Conservation (phyloP, 2,888 invertebrate genomes). For the Shargacucullia verbasci region DNA sequence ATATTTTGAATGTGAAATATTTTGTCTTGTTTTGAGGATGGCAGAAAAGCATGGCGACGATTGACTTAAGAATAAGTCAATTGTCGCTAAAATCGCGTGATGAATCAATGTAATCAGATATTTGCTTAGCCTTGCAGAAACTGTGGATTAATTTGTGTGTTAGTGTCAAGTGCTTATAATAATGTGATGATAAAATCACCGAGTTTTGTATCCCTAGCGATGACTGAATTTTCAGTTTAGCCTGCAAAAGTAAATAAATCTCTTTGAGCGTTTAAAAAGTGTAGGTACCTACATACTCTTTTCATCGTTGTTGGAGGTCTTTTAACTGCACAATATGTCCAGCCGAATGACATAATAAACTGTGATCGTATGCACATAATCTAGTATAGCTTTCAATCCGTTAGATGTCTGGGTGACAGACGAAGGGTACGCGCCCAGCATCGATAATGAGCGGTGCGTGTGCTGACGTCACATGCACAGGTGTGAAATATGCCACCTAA, state of each 20-base stretch:
- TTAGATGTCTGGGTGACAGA: conserved; percentile 42
- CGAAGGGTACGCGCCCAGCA: conserved; percentile 30
- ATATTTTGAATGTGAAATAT: conserved; percentile 41
- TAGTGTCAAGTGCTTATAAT: no score
- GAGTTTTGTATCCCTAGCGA: no score
- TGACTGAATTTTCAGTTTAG: no score
- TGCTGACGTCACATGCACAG: conserved; percentile 39
- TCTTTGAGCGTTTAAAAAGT: no score
- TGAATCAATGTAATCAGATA: no score
- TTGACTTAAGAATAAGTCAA: no score
- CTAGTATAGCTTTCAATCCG: conserved; percentile 23
- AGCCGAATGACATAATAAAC: conserved; percentile 40
- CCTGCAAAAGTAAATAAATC: no score
- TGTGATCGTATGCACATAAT: conserved; percentile 11
- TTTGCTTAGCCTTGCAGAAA: no score
- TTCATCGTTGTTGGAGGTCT: conserved; percentile 10
- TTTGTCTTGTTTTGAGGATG: conserved; percentile 2
- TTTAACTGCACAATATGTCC: conserved; percentile 28
- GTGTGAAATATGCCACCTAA: conserved; percentile 33
- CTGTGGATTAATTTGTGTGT: no score
- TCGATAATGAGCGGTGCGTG: conserved; percentile 41
- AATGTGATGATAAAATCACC: no score
- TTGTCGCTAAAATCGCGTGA: not conserved
- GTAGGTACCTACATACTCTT: no score
- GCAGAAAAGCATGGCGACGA: no score